Evolutionary conservation across 92 coral and sea anemone species (phyloP).

Genomic region (Metridium senile): DNA sequence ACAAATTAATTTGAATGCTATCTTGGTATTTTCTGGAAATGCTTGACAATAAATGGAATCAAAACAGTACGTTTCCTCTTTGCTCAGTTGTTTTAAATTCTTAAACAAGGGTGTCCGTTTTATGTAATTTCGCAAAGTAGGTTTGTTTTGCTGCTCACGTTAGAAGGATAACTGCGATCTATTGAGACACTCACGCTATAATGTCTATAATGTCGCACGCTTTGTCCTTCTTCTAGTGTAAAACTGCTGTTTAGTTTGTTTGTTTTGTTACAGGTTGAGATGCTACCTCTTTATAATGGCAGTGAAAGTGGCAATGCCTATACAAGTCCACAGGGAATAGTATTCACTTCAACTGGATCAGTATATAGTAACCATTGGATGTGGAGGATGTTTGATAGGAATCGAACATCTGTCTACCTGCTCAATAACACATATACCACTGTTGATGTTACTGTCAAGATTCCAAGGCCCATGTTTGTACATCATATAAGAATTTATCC

Average conservation of each 20-base stretch:
- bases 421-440: constrained; percentile 19
- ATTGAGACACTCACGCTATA: no score
- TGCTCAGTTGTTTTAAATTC: no score
- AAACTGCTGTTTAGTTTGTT: neutral
- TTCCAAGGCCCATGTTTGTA: constrained; percentile 69
- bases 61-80: no score
- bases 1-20: no score
- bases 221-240: no score
- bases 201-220: no score
- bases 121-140: no score
- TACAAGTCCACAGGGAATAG: constrained; percentile 66
- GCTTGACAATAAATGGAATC: no score
- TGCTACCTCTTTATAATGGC: constrained; percentile 26
- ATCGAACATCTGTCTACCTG: constrained; percentile 59
- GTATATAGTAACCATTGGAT: constrained; percentile 25
- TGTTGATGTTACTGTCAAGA: constrained; percentile 51
- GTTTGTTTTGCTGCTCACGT: no score
- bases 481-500: constrained; percentile 83
- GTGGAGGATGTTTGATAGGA: constrained; percentile 61
- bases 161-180: no score
- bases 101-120: no score
- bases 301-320: constrained; percentile 35
- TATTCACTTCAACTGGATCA: constrained; percentile 50
- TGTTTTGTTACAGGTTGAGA: constrained; percentile 48
- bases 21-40: no score